phyloP scores from a whole-genome alignment of 37 sponge, comb jelly and placozoan genomes.

The Ianthella basta region DNA sequence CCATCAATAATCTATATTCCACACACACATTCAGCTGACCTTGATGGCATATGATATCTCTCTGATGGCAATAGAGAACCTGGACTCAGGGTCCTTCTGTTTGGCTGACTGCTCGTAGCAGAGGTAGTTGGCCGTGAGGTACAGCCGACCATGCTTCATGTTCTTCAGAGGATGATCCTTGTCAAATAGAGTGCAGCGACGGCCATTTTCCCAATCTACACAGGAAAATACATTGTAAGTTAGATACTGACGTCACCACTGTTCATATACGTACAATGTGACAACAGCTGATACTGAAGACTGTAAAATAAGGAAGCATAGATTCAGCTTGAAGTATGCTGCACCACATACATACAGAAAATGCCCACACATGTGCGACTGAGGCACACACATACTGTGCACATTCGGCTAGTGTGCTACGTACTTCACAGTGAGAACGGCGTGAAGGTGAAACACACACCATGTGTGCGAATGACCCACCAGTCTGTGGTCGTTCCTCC shows the following conservation, averaged over 20 bases:
- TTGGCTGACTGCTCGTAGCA: conserved; percentile 59
- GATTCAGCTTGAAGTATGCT: neutral
- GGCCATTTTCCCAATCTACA: conserved; percentile 65
- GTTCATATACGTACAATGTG: neutral
- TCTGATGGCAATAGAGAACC: conserved; percentile 49
- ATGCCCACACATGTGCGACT: conserved; percentile 24
- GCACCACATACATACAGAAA: conserved; percentile 20
- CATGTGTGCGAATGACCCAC: neutral
- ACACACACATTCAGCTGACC: conserved; percentile 38
- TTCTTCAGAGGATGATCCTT: conserved; percentile 64
- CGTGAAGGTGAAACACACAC: neutral
- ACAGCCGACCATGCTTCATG: conserved; percentile 73
- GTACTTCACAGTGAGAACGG: neutral
- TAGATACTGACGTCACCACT: neutral
- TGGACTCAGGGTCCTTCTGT: conserved; percentile 24
- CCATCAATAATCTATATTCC: too few species aligned
- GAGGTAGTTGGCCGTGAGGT: conserved; percentile 70
- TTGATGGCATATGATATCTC: conserved; percentile 44
- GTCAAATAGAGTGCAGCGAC: conserved; percentile 68
- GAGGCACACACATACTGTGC: neutral
- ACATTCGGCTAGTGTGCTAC: neutral
- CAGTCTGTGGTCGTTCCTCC: conserved; percentile 53
- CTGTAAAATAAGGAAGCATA: conserved; percentile 12
- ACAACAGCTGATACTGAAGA: neutral
- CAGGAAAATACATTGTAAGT: neutral